phyloP scores from a whole-genome alignment of 2,888 invertebrate genomes.

The Exephanes ischioxanthus region DNA sequence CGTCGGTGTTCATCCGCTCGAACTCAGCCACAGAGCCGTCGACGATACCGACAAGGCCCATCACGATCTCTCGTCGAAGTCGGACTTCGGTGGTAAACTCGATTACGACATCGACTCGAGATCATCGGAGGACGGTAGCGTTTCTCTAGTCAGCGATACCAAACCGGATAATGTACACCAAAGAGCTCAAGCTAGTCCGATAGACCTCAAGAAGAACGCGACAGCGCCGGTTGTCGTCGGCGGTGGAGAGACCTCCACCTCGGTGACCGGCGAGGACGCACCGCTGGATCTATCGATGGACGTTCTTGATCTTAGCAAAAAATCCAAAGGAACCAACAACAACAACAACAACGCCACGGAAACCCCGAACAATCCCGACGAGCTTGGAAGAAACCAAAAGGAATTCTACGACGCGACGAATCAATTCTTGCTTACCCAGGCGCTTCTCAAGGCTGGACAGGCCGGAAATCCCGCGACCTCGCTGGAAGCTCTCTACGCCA shows the following conservation, averaged over 20 bases:
- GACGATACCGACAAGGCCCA: slow-evolving; percentile 71
- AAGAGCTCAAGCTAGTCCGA: slow-evolving; percentile 82
- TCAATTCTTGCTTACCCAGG: slow-evolving; percentile 88
- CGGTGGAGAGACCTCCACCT: slow-evolving; percentile 41
- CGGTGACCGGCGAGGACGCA: slow-evolving; percentile 79
- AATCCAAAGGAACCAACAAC: slow-evolving; percentile 80
- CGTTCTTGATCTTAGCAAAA: slow-evolving; percentile 94
- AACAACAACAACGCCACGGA: neutral
- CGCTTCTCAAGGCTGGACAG: slow-evolving; percentile 87
- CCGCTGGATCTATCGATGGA: slow-evolving; percentile 92
- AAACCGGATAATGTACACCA: slow-evolving; percentile 78
- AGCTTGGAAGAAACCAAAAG: slow-evolving; percentile 62
- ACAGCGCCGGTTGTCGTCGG: slow-evolving; percentile 39
- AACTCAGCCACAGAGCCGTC: slow-evolving; percentile 68
- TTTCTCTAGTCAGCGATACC: slow-evolving; percentile 83
- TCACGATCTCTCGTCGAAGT: slow-evolving; percentile 71
- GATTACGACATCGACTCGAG: slow-evolving; percentile 85
- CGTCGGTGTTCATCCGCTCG: slow-evolving; percentile 70
- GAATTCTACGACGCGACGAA: slow-evolving; percentile 85
- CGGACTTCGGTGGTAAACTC: slow-evolving; percentile 78
- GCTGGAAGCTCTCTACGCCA: slow-evolving; percentile 81
- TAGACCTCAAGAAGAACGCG: slow-evolving; percentile 76
- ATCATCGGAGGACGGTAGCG: slow-evolving; percentile 78
- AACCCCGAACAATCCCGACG: slow-evolving; percentile 65
- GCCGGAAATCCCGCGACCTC: slow-evolving; percentile 72